Evolutionary conservation across 1,140 invertebrate species (phyloP).

Genomic region (Penaeus chinensis): DNA sequence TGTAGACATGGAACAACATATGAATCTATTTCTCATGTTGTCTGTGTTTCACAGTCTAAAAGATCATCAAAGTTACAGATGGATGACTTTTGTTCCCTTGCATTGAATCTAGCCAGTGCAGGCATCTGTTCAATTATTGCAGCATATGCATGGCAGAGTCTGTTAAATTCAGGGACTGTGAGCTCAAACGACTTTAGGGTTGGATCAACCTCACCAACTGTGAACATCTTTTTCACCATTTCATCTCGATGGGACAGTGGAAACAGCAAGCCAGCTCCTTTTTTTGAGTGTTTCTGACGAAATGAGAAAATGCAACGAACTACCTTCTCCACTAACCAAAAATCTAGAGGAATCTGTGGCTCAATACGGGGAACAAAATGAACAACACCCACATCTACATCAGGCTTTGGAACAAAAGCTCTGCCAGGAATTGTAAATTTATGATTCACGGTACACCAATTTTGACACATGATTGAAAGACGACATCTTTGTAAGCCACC

Average conservation of each 20-base stretch:
- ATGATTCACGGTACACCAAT: constrained; percentile 85
- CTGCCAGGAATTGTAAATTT: constrained; percentile 88
- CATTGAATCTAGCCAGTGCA: constrained; percentile 26
- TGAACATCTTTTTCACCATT: constrained; percentile 77
- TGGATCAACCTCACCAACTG: constrained; percentile 80
- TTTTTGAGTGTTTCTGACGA: constrained; percentile 79
- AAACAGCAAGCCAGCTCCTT: constrained; percentile 75
- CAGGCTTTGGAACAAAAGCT: constrained; percentile 92
- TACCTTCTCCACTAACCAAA: constrained; percentile 91
- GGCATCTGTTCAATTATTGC: constrained; percentile 54
- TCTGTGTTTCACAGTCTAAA: too few species aligned
- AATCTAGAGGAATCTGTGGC: constrained; percentile 84
- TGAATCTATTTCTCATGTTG: too few species aligned
- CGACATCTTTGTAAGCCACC: constrained; percentile 80
- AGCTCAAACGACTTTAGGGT: constrained; percentile 77
- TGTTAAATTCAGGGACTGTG: constrained; percentile 81
- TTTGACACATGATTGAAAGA: constrained; percentile 94
- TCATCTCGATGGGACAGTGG: constrained; percentile 77
- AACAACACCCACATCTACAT: constrained; percentile 97
- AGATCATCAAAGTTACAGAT: too few species aligned
- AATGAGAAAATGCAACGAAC: constrained; percentile 86
- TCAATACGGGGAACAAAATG: constrained; percentile 82
- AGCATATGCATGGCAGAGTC: constrained; percentile 81
- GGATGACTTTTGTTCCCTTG: not conserved
- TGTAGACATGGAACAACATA: too few species aligned